These are phyloP conservation scores for Callaeas wilsoni DNA, from an alignment of 2,113 vertebrate genomes.

Conservation along the genomic window DNA sequence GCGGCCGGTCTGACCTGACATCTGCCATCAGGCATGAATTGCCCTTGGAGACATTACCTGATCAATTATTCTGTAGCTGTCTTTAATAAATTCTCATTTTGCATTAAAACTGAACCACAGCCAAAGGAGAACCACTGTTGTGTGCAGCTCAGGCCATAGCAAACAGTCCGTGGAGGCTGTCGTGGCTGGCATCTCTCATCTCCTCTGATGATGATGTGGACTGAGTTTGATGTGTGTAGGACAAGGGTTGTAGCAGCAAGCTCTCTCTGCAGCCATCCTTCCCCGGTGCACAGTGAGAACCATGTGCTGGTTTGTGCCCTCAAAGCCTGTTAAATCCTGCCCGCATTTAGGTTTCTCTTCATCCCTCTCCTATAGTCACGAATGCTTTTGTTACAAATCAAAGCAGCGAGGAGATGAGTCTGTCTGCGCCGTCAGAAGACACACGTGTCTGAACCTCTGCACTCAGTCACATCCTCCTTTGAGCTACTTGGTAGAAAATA, in stretches of 20 bases:
- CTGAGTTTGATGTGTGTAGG: not conserved
- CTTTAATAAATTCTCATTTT: not conserved
- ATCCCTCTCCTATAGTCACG: not conserved
- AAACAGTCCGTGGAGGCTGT: not conserved
- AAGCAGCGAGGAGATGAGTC: not conserved
- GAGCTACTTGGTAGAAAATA: not conserved
- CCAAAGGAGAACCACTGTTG: not conserved
- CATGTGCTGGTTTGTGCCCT: not conserved
- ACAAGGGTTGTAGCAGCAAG: not conserved
- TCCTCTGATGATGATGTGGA: not conserved
- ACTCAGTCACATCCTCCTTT: not conserved
- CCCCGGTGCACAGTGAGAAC: not conserved
- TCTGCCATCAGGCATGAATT: not conserved
- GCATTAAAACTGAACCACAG: not conserved
- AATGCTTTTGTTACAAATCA: not conserved
- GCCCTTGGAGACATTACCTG: not conserved
- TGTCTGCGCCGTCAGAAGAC: not conserved
- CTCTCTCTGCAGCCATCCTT: not conserved
- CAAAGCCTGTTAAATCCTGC: not conserved
- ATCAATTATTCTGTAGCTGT: not conserved
- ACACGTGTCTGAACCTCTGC: not conserved
- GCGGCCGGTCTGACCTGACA: not conserved
- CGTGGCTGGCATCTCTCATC: rapidly evolving
- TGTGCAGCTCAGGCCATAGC: not conserved
- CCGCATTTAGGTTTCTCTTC: not conserved